A percentile compares a stretch with the other conserved stretches of the same genome.
These are phyloP conservation scores for Heteromurus nitidus DNA, from an alignment of 2,888 invertebrate genomes.

Conservation along the genomic window DNA sequence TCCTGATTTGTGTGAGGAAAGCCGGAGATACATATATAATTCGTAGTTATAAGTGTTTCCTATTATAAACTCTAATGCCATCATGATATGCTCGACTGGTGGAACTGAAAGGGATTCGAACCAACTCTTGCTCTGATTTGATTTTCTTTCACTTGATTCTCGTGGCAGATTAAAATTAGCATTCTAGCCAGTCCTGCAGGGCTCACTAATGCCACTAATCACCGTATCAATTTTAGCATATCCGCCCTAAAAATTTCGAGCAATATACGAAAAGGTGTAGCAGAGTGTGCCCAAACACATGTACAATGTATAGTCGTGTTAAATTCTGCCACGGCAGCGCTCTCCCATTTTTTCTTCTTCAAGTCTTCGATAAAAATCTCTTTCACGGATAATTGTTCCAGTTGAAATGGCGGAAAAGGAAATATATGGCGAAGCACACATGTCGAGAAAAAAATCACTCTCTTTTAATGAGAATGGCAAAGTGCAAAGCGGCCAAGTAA, in stretches of 20 bases:
- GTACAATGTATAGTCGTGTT: background rate
- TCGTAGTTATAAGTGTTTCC: too few species aligned
- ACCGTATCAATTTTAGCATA: conserved; percentile 42
- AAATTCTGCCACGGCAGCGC: background rate
- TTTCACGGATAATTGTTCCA: conserved; percentile 47
- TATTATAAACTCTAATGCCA: too few species aligned
- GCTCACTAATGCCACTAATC: conserved; percentile 45
- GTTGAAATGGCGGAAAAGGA: conserved; percentile 27
- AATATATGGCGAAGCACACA: conserved; percentile 29
- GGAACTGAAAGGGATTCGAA: background rate
- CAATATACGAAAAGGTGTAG: too few species aligned
- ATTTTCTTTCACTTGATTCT: conserved; percentile 49
- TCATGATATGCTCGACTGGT: background rate
- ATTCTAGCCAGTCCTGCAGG: conserved; percentile 25
- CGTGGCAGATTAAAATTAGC: conserved; percentile 53
- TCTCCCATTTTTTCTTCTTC: conserved; percentile 18
- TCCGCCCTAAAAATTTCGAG: conserved; percentile 44
- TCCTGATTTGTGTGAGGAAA: too few species aligned
- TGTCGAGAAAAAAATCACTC: conserved; percentile 36
- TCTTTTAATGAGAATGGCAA: conserved; percentile 43
- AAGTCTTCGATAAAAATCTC: conserved; percentile 24
- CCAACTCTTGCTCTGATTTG: conserved; percentile 27
- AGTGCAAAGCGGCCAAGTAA: conserved; percentile 48
- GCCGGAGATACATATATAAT: too few species aligned
- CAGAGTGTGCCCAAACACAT: too few species aligned